Conservation (phyloP, 2,888 invertebrate species). For the Melieria omissa region DNA sequence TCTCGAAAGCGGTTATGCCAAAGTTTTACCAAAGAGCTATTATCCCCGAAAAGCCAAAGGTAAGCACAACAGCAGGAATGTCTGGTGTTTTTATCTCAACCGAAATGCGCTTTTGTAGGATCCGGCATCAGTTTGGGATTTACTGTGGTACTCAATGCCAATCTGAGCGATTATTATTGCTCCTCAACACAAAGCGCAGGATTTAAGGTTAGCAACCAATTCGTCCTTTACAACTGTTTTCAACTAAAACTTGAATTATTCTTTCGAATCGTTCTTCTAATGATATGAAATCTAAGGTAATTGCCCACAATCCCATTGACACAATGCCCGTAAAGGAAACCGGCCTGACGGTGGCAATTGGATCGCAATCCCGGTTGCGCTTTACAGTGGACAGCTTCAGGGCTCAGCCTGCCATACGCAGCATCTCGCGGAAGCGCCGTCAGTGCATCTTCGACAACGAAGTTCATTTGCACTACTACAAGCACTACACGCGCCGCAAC, state of each 20-base stretch:
- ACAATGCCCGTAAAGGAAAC: constrained; percentile 80
- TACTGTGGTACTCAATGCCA: constrained; percentile 76
- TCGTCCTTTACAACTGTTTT: neutral
- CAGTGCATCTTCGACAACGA: constrained; percentile 80
- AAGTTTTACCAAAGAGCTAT: constrained; percentile 69
- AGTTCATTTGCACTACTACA: constrained; percentile 74
- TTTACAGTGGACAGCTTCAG: constrained; percentile 75
- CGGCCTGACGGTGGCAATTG: constrained; percentile 76
- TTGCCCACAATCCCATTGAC: constrained; percentile 80
- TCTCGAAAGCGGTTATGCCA: constrained; percentile 77
- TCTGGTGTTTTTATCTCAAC: neutral
- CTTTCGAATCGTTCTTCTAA: too few species aligned
- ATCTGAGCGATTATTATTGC: constrained; percentile 79
- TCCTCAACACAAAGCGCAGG: constrained; percentile 76
- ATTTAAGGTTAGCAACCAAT: constrained; percentile 66
- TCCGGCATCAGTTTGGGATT: constrained; percentile 78
- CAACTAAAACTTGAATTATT: too few species aligned
- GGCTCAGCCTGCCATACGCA: constrained; percentile 71
- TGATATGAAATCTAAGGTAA: constrained; percentile 44
- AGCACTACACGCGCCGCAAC: constrained; percentile 56
- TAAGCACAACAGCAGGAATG: constrained; percentile 2
- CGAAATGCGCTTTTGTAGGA: constrained; percentile 54
- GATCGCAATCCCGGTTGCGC: constrained; percentile 75
- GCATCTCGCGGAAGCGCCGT: constrained; percentile 72
- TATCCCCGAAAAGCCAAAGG: constrained; percentile 71